phyloP scores from a whole-genome alignment of 2,113 vertebrate genomes.

The human (Homo sapiens) region GRCh38 chr6:37888501-37889000 shows the following conservation, averaged over 20 bases:
- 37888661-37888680: constrained; percentile 33
- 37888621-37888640: not conserved
- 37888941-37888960: not conserved
- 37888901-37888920: not conserved
- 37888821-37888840: not conserved
- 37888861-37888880: not conserved
- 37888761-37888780: constrained; percentile 23
- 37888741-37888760: not conserved
- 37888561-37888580: not conserved
- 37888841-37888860: not conserved
- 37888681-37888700: constrained; percentile 5
- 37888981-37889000: not conserved
- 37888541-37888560: not conserved
- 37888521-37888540: too few relatives aligned
- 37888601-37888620: constrained; percentile 9
- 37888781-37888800: not conserved
- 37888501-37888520: too few relatives aligned
- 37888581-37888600: constrained; percentile 10
- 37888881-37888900: not conserved
- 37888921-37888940: not conserved
- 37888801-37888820: constrained; percentile 21
- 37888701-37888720: not conserved
- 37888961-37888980: not conserved
- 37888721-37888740: not conserved
- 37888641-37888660: constrained; percentile 34